phyloP scores from a whole-genome alignment of 2,888 invertebrate genomes.

The Plutella xylostella region DNA sequence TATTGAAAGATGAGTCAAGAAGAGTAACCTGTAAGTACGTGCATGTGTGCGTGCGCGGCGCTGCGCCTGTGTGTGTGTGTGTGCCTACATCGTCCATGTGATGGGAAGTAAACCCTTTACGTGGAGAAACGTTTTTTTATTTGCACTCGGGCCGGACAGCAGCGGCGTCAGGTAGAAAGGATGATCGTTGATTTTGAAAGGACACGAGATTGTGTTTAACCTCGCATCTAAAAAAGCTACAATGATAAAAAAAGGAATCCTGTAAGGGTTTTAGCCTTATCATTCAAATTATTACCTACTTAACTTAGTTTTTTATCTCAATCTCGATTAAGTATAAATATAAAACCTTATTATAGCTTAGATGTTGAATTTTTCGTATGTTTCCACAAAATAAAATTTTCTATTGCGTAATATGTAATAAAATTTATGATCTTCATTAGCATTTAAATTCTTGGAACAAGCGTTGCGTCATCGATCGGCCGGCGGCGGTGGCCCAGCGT shows the following conservation, averaged over 20 bases:
- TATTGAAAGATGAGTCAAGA: too few species aligned
- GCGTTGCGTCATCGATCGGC: conserved; percentile 1
- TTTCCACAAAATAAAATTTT: too few species aligned
- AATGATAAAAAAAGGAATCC: neutral
- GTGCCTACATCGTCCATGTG: conserved; percentile 52
- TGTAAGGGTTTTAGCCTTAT: neutral
- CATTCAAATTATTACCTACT: too few species aligned
- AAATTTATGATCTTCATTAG: too few species aligned
- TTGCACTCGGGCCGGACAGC: conserved; percentile 69
- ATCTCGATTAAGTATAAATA: too few species aligned
- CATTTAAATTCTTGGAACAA: too few species aligned
- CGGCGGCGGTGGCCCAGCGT: neutral
- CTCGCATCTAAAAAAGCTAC: conserved; percentile 26
- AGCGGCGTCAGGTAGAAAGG: conserved; percentile 69
- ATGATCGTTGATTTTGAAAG: conserved; percentile 69
- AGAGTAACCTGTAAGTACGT: conserved; percentile 4
- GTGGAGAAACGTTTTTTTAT: conserved; percentile 68
- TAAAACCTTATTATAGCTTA: too few species aligned
- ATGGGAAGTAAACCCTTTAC: conserved; percentile 73
- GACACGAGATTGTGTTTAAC: conserved; percentile 51
- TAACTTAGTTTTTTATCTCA: too few species aligned
- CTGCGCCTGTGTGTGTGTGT: conserved; percentile 20
- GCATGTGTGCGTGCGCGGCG: conserved; percentile 26
- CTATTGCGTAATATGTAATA: too few species aligned
- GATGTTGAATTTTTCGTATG: too few species aligned